Evolutionary conservation across 1,140 invertebrate species (phyloP), one percentile per base, ranked within the genome.

Genomic region (Sinella curviseta): DNA sequence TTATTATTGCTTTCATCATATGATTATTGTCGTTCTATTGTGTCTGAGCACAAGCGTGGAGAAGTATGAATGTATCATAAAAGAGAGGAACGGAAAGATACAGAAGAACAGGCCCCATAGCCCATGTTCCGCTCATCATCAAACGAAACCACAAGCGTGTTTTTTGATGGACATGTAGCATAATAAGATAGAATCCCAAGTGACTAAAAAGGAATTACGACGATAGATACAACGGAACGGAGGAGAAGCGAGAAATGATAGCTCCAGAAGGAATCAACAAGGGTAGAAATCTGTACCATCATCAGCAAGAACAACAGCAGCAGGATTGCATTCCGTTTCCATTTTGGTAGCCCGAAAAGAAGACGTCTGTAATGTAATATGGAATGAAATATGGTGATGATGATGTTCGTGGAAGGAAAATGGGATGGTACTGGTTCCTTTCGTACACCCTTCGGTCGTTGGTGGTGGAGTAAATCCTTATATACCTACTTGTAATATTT

Each of bases 101-200:
- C 20, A 48, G n/a, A n/a, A n/a, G n/a, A n/a, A n/a, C n/a, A n/a
- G n/a, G n/a, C n/a, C n/a, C n/a, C n/a, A n/a, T n/a, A n/a, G n/a
- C n/a, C n/a, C n/a, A n/a, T n/a, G n/a, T n/a, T n/a, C n/a, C n/a
- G n/a, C n/a, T 8, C 39, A 48, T 48, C 39, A 48, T n/a, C 24
- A 60, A 26, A 12, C 57, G 57, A 48, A 70, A 70, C 65, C 31
- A 70, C 65, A 70, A 70, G 30, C 65, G 2, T 31, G 26, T 30
- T 70, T 70, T 60, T 70, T 70, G 65, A 70, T 70, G 65, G 65
- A 70, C 65, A 70, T 70, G 65, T 70, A 24, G 65, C 65, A 70
- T 70, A 70, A 70, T 70, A 33, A 70, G 65, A 70, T 70, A 8
- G 30, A 70, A 70, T 70, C 65, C 65, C 65, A 33, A 31, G 65